These are phyloP conservation scores for Agriopis marginaria DNA, from an alignment of 2,888 invertebrate species.

Conservation along the genomic window DNA sequence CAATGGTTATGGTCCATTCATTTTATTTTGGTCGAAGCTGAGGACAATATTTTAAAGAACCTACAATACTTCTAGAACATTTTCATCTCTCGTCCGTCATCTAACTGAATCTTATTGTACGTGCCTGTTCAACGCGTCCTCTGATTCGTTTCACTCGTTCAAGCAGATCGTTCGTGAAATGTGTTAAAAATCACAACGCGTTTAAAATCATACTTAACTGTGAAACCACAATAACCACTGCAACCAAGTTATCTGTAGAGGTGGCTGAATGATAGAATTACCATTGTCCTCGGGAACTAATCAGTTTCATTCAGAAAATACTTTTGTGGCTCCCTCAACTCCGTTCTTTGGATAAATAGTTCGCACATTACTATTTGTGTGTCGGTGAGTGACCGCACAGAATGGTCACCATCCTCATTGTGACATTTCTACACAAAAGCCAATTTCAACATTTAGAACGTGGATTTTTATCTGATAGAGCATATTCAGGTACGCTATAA, in stretches of 20 bases:
- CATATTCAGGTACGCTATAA: too few relatives aligned
- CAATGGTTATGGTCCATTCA: too few relatives aligned
- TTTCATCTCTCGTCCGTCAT: not conserved
- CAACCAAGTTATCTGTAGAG: not conserved
- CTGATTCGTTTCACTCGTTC: constrained; percentile 4
- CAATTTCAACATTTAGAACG: not conserved
- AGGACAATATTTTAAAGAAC: too few relatives aligned
- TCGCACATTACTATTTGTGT: not conserved
- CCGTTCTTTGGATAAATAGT: too few relatives aligned
- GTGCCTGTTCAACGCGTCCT: not conserved
- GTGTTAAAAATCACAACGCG: constrained; percentile 6
- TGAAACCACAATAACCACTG: constrained; percentile 1
- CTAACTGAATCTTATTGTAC: not conserved
- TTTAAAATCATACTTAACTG: constrained; percentile 2
- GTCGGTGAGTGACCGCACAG: constrained; percentile 23
- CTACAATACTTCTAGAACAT: not conserved
- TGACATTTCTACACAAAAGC: not conserved
- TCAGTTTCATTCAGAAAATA: too few relatives aligned
- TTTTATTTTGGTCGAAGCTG: too few relatives aligned
- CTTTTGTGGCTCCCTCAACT: too few relatives aligned
- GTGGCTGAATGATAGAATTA: too few relatives aligned
- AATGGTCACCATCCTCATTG: constrained; percentile 1
- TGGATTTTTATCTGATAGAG: not conserved
- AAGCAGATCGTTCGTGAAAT: constrained; percentile 2
- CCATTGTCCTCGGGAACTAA: too few relatives aligned